A percentile compares a stretch with the other conserved stretches of the same genome.
Evolutionary conservation across 2,113 vertebrate genomes (phyloP).

Genomic region (Centropus bengalensis): DNA sequence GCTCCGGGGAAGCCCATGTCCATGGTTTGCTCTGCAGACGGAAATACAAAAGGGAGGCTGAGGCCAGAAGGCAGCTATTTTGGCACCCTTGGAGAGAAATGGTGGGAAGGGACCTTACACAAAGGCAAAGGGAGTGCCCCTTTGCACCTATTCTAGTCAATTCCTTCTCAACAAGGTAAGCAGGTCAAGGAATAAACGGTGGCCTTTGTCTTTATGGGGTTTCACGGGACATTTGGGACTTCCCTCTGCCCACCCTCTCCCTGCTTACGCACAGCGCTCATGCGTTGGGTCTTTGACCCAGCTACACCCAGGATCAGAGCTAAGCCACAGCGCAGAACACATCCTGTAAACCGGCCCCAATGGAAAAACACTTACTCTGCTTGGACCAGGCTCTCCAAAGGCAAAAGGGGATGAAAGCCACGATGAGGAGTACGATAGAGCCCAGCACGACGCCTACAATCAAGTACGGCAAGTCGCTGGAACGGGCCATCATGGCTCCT

Average conservation of each 20-base stretch:
- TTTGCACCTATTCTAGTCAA: background rate
- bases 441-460: slow-evolving; percentile 92
- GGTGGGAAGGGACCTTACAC: background rate
- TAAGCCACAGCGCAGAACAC: background rate
- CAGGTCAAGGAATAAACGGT: background rate
- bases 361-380: slow-evolving; percentile 86
- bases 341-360: background rate
- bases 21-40: slow-evolving; percentile 87
- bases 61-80: background rate
- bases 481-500: slow-evolving; percentile 83
- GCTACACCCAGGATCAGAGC: background rate
- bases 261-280: background rate
- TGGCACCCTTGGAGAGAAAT: background rate
- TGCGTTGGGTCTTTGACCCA: background rate
- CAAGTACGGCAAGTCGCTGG: slow-evolving; percentile 91
- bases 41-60: slow-evolving; percentile 24
- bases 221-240: background rate
- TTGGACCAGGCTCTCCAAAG: slow-evolving; percentile 97
- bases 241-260: background rate
- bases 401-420: slow-evolving; percentile 95
- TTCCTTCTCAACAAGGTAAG: background rate
- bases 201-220: background rate
- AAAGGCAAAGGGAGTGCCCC: background rate
- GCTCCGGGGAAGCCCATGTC: slow-evolving; percentile 89
- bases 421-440: slow-evolving; percentile 90